Evolutionary conservation across 37 sponge, comb jelly and placozoan genomes (phyloP).

Genomic region (Bolinopsis microptera): DNA sequence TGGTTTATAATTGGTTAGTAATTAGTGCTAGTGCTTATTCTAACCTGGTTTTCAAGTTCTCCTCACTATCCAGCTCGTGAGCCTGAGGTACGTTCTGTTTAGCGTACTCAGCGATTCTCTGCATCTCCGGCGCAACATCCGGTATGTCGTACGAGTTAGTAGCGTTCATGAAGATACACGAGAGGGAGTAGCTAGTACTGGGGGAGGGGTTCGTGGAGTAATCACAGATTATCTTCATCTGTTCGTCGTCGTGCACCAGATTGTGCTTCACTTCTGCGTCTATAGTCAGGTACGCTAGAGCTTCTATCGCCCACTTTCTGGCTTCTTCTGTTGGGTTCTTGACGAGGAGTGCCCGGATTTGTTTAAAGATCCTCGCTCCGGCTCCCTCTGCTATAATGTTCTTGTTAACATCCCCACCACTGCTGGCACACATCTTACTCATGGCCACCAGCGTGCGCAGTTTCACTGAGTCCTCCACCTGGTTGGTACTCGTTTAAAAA

Average conservation of each 20-base stretch:
- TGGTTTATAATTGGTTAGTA: no score
- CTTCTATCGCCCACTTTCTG: conserved; percentile 23
- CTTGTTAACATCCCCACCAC: conserved; percentile 28
- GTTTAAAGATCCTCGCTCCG: background rate
- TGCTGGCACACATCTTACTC: conserved; percentile 13
- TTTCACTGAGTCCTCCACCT: conserved; percentile 41
- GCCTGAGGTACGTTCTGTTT: conserved; percentile 15
- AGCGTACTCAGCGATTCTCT: conserved; percentile 21
- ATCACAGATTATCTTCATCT: conserved; percentile 15
- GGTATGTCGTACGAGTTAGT: conserved; percentile 31
- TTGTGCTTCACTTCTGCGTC: conserved; percentile 51
- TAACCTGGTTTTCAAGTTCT: background rate
- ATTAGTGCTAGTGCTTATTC: no score
- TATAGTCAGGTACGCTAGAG: conserved; percentile 51
- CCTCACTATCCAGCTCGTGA: conserved; percentile 27
- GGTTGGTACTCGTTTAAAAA: no score
- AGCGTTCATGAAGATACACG: conserved; percentile 57
- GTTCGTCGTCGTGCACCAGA: background rate
- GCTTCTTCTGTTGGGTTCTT: conserved; percentile 26
- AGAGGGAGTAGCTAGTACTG: conserved; percentile 34
- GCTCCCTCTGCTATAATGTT: conserved; percentile 37
- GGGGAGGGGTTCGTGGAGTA: background rate
- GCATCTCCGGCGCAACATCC: conserved; percentile 11
- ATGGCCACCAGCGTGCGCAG: conserved; percentile 20
- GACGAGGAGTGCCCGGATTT: background rate